Evolutionary conservation across 2,888 invertebrate species (phyloP).

Genomic region (Diaphora mendica): DNA sequence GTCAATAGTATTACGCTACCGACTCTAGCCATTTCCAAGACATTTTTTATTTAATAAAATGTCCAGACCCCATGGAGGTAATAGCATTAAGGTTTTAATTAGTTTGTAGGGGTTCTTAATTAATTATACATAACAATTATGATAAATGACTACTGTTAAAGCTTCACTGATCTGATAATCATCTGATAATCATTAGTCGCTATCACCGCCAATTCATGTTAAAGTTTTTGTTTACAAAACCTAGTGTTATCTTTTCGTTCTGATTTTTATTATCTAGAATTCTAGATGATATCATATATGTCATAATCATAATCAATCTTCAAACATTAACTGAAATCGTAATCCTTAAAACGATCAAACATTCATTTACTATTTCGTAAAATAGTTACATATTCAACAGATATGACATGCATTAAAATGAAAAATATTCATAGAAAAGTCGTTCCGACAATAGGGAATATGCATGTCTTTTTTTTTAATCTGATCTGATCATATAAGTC

Average conservation of each 20-base stretch:
- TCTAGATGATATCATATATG: background rate
- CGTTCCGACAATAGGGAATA: too few relatives aligned
- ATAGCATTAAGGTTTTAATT: constrained; percentile 18
- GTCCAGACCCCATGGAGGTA: constrained; percentile 7
- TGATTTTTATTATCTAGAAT: too few relatives aligned
- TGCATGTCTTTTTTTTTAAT: too few relatives aligned
- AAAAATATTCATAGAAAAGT: background rate
- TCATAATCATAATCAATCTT: background rate
- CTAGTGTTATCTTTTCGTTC: background rate
- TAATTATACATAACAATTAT: constrained; percentile 13
- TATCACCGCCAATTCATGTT: background rate
- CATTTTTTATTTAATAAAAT: constrained; percentile 37
- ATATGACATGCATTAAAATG: background rate
- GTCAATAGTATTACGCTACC: constrained; percentile 22
- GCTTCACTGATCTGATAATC: background rate
- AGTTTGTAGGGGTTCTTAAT: constrained; percentile 16
- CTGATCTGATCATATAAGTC: too few relatives aligned
- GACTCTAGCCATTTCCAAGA: constrained; percentile 28
- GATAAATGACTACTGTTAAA: constrained; percentile 1
- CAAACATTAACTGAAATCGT: background rate
- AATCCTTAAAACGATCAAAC: background rate
- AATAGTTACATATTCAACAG: background rate
- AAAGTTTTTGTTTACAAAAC: background rate
- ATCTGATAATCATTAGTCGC: background rate
- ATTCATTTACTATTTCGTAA: background rate